Evolutionary conservation across 1,140 invertebrate genomes (phyloP), one percentile per base, ranked within the genome.

Genomic region (Psix sp.): DNA sequence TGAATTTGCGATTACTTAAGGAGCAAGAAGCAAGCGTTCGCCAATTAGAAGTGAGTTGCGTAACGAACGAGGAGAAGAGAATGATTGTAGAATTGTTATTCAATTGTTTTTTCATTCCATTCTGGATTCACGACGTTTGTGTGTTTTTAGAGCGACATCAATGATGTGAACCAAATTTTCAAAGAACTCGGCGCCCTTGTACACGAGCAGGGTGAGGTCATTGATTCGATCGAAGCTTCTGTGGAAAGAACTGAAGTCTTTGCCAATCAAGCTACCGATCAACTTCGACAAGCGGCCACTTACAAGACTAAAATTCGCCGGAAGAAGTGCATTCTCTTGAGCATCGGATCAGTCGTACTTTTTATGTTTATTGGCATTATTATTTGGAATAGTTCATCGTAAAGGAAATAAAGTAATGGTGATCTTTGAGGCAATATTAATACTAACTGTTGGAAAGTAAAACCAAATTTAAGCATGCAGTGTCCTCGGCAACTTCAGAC

Each of bases 111-210:
- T n/a, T n/a, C n/a, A n/a, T n/a, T n/a, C n/a, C n/a, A n/a, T n/a
- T n/a, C n/a, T n/a, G n/a, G n/a, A n/a, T n/a, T n/a, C n/a, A n/a
- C n/a, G n/a, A n/a, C n/a, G n/a, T n/a, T n/a, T n/a, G n/a, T 9
- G 21, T 39, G 7, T 7, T 88, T 90, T 76, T 88, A 98, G 94
- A 92, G 89, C 77, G 96, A 99, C 86, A 99, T 99, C 76, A 91
- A 92, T 74, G 96, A 97, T 82, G 96, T 99, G 10, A 99, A 99
- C 88, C 93, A 98, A 87, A 99, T 99, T 78, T 99, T 99, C 86
- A 98, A 97, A 89, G 97, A 99, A 82, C 89, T 99, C 39, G 98
- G 97, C 2, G 92, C 95, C 39, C 89, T 99, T 84, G 97, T 99
- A 11, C 97, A 99, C 83, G 95, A 98, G 67, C 98, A 99, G 88